Percentiles rank a stretch among this genome's conserved stretches.
phyloP scores from a whole-genome alignment of 2,113 vertebrate species.

The Prunella himalayana region DNA sequence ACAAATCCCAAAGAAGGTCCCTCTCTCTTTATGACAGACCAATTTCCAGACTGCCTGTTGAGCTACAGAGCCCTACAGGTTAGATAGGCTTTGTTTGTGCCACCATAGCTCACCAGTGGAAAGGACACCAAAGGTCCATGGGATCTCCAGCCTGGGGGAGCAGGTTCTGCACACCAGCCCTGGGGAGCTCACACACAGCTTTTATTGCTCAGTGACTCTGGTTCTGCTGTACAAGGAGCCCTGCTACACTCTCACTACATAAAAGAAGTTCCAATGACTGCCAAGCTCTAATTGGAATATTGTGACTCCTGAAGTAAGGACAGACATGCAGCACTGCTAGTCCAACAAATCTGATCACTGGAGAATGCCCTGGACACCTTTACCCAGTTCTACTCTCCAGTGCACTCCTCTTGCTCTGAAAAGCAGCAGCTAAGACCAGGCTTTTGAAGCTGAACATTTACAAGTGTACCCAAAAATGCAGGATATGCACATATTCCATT shows the following conservation, averaged over 20 bases:
- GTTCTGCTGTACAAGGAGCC: background rate
- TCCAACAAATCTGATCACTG: background rate
- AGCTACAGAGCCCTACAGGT: background rate
- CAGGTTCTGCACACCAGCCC: background rate
- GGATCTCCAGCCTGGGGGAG: background rate
- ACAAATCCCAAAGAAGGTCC: background rate
- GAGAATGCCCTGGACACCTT: background rate
- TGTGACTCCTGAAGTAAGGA: background rate
- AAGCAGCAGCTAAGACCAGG: background rate
- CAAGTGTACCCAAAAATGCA: rapidly evolving
- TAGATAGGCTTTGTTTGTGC: rapidly evolving
- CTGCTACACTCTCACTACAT: background rate
- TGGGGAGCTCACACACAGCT: rapidly evolving
- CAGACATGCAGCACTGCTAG: background rate
- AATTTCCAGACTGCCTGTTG: background rate
- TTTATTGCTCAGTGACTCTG: background rate
- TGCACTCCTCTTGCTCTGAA: background rate
- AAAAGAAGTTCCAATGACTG: background rate
- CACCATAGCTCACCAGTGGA: rapidly evolving
- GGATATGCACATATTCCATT: rapidly evolving
- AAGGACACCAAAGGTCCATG: background rate
- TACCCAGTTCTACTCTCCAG: too few relatives aligned
- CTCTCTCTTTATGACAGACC: background rate
- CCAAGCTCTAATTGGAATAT: background rate
- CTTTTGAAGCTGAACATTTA: rapidly evolving